These are phyloP conservation scores for Mirounga angustirostris DNA, from an alignment of 2,113 vertebrate species.

Conservation along the genomic window DNA sequence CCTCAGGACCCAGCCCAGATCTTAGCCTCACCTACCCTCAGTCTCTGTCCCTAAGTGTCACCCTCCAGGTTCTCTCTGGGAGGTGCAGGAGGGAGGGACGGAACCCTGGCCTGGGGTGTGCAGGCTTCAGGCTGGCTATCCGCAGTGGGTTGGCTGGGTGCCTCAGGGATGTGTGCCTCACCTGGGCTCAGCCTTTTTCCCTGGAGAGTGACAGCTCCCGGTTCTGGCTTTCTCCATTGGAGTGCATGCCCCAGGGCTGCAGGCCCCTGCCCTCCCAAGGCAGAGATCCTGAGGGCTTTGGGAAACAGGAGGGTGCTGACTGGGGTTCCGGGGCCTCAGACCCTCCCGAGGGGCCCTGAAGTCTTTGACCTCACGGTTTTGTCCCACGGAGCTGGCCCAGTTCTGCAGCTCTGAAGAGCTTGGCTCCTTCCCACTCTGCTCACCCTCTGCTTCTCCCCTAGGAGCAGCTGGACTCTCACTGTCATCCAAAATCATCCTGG, in stretches of 20 bases:
- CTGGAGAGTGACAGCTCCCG: rapidly evolving
- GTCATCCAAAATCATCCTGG: rapidly evolving
- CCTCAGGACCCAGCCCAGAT: background rate
- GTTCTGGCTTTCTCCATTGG: background rate
- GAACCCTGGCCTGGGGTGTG: background rate
- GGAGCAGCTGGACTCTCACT: background rate
- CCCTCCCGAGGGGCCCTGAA: background rate
- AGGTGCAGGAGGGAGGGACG: background rate
- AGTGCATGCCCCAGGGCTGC: too few relatives aligned
- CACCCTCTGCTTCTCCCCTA: background rate
- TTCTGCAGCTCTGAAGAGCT: too few relatives aligned
- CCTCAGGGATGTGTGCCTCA: rapidly evolving
- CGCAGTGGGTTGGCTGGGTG: background rate
- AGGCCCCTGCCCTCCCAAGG: background rate
- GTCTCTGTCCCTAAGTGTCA: background rate
- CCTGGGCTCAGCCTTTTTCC: background rate
- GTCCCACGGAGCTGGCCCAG: rapidly evolving
- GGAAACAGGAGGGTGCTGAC: background rate
- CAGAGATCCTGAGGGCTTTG: background rate
- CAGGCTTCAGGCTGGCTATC: too few relatives aligned
- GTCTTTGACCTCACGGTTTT: background rate
- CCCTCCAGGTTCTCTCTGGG: too few relatives aligned
- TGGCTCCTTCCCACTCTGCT: too few relatives aligned
- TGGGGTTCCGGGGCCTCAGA: background rate
- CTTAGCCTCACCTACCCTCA: too few relatives aligned